These are phyloP conservation scores for Cotesia glomerata DNA, from an alignment of 1,140 invertebrate genomes.

Conservation along the genomic window DNA sequence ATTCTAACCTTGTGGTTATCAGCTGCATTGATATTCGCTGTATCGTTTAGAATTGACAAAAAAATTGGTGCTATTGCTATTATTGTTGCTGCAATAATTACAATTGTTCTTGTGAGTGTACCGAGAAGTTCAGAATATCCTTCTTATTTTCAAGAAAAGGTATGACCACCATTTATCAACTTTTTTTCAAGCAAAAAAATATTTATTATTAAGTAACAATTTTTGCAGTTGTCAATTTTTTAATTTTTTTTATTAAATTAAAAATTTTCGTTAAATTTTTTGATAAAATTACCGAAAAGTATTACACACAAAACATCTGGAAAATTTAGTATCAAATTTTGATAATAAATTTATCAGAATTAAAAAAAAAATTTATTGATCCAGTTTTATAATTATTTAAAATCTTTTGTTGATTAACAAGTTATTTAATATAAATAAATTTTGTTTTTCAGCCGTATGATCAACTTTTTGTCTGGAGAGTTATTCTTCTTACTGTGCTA, in stretches of 20 bases:
- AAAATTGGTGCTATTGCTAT: conserved; percentile 64
- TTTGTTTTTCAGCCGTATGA: conserved; percentile 65
- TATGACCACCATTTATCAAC: conserved; percentile 32
- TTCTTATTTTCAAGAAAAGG: conserved; percentile 47
- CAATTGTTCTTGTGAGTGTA: conserved; percentile 63
- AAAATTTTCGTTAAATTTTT: no score
- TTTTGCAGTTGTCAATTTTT: no score
- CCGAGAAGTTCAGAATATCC: conserved; percentile 59
- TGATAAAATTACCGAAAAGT: no score
- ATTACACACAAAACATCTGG: conserved; percentile 33
- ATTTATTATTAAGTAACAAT: no score
- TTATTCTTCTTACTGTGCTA: conserved; percentile 61
- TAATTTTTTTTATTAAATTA: no score
- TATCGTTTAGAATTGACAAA: conserved; percentile 66
- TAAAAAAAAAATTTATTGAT: neutral
- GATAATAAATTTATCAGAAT: neutral
- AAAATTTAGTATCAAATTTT: neutral
- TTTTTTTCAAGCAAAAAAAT: no score
- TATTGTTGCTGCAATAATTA: conserved; percentile 58
- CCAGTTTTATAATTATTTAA: no score
- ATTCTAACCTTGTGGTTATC: conserved; percentile 65
- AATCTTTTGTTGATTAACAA: no score
- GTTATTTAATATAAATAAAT: no score
- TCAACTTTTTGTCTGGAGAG: conserved; percentile 65
- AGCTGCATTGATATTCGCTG: conserved; percentile 63